Percentiles rank a stretch among this genome's conserved stretches.
phyloP scores from a whole-genome alignment of 2,113 vertebrate genomes.

The Recurvirostra avosetta region DNA sequence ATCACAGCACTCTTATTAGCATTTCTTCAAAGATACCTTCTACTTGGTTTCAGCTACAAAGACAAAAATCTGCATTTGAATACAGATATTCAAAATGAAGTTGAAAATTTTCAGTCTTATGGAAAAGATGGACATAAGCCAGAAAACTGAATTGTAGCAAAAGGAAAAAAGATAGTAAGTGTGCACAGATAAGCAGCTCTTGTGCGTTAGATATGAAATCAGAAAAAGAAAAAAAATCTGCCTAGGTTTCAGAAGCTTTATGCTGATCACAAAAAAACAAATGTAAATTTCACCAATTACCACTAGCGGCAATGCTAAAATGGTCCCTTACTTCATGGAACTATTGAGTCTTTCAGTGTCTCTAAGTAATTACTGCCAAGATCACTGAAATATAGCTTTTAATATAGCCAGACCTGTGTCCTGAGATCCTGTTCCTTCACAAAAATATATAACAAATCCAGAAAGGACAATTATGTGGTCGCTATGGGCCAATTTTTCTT shows the following conservation, averaged over 20 bases:
- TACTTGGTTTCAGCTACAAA: slow-evolving; percentile 20
- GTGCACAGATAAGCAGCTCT: background rate
- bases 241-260: background rate
- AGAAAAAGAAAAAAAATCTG: background rate
- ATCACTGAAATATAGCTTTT: background rate
- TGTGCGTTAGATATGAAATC: background rate
- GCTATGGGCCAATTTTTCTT: background rate
- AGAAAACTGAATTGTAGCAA: background rate
- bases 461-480: background rate
- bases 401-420: background rate
- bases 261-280: background rate
- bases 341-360: background rate
- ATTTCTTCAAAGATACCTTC: slow-evolving; percentile 56
- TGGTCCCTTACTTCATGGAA: background rate
- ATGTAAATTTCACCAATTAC: background rate
- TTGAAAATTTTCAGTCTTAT: background rate
- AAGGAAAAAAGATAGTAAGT: background rate
- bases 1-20: slow-evolving; percentile 41
- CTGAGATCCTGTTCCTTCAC: background rate
- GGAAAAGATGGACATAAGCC: background rate
- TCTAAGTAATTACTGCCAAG: background rate
- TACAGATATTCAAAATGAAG: slow-evolving; percentile 4
- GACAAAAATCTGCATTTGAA: slow-evolving; percentile 58
- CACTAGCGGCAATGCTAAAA: background rate
- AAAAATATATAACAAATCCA: background rate